Base-by-base conservation (phyloP, 2,888 invertebrate species). In the Leptopilina myrica region DNA sequence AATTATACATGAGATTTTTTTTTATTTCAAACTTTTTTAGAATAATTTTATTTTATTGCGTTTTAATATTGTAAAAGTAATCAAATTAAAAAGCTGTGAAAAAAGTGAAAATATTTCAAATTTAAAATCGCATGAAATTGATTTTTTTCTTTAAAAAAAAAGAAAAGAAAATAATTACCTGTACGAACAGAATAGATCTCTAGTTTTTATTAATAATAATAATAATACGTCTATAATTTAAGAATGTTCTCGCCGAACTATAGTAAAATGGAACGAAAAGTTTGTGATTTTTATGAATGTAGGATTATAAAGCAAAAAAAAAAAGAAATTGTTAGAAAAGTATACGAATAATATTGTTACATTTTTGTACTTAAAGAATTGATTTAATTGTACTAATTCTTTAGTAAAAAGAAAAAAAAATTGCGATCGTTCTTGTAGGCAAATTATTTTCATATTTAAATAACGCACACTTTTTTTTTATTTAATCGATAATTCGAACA, bases 281-380 rank as follows among this genome's bases (percentile, higher is more conserved):
- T 69, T 69, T 26, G 69, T 69, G 53, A 53, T 49, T 69, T 49
- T 49, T 43, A 46, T n/a, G 43, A 15, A 15, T 33, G 9, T 69
- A 69, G 53, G 53, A 69, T 53, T 69, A 14, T 69, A 14, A 20
- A n/a, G 11, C 43, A 11, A 49, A 12, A 49, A 20, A 49, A 20
- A 49, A 49, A 49, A 49, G 11, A 49, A 14, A 59, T 73, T 33
- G 40, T n/a, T 59, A 73, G 49, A 7, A n/a, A 69, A 53, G 73
- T 33, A 59, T 15, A 73, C 56, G 43, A 66, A 46, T 73, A 73
- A 73, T 20, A 20, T 9, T 59, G 11, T 33, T 40, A 73, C 56
- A 73, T 73, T 73, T 46, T 56, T 73, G 73, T 73, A 73, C 73
- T 73, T 73, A 73, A 73, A 69, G 20, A 69, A 49, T 49, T 62